These are phyloP conservation scores for Molanna angustata DNA, from an alignment of 2,888 invertebrate species.

Conservation along the genomic window DNA sequence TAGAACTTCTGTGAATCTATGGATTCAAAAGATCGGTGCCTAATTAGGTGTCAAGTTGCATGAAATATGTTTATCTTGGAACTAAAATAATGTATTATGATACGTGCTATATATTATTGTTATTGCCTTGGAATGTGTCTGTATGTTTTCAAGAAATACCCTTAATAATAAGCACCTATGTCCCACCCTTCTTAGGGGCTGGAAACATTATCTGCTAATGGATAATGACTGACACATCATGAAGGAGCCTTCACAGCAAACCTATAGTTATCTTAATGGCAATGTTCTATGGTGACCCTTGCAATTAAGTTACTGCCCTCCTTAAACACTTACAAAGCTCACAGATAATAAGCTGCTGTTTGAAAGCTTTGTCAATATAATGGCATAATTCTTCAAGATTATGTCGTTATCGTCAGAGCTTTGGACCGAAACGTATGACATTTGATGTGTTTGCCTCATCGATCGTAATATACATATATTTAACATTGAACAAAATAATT, in stretches of 20 bases:
- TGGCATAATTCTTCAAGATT: conserved; percentile 3
- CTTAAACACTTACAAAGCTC: conserved; percentile 19
- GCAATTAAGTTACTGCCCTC: conserved; percentile 28
- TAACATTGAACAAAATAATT: no score
- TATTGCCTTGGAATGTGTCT: no score
- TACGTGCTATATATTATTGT: no score
- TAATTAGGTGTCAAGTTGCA: no score
- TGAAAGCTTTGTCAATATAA: conserved; percentile 21
- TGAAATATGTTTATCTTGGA: no score
- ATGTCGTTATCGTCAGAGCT: conserved; percentile 1
- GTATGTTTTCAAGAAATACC: not conserved
- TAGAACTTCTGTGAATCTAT: no score
- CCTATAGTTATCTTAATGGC: conserved; percentile 28
- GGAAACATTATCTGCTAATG: conserved; percentile 18
- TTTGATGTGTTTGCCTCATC: no score
- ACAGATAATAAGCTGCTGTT: conserved; percentile 16
- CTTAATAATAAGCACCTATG: not conserved
- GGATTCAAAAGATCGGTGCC: no score
- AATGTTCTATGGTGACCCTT: conserved; percentile 28
- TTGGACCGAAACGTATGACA: no score
- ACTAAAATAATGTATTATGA: no score
- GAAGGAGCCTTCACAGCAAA: conserved; percentile 24
- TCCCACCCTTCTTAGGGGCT: conserved; percentile 7
- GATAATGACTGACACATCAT: conserved; percentile 30
- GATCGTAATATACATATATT: no score